Conservation (phyloP, 2,888 invertebrate genomes). For the Nineta flava region DNA sequence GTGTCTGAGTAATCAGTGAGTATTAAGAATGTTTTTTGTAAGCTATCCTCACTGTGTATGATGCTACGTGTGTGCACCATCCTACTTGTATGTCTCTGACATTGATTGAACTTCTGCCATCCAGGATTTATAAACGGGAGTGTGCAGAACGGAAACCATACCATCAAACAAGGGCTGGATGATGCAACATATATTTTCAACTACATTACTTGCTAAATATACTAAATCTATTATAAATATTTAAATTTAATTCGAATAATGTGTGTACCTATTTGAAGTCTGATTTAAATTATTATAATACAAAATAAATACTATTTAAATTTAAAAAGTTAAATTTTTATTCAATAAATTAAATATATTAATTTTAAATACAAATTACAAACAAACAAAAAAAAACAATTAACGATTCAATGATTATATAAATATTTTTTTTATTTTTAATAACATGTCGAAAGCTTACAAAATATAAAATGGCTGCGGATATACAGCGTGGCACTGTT, state of each 20-base stretch:
- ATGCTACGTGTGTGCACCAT: background rate
- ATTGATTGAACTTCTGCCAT: background rate
- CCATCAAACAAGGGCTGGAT: background rate
- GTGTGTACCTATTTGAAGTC: too few species aligned
- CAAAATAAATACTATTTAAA: too few species aligned
- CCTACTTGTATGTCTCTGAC: too few species aligned
- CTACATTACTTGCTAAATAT: conserved; percentile 1
- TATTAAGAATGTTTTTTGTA: conserved; percentile 14
- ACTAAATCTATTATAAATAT: background rate
- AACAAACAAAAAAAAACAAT: too few species aligned
- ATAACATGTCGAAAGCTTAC: background rate
- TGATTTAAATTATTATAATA: too few species aligned
- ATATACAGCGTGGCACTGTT: background rate
- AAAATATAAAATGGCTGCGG: background rate
- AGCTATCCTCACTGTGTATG: conserved; percentile 9
- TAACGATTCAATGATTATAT: too few species aligned
- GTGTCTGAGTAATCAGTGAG: conserved; percentile 8
- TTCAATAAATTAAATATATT: too few species aligned
- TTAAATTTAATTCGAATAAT: too few species aligned
- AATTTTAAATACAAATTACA: too few species aligned
- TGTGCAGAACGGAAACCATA: background rate
- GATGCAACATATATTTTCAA: background rate
- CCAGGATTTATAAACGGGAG: background rate
- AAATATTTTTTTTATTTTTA: background rate
- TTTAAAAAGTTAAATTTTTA: too few species aligned